Evolutionary conservation across 1,140 invertebrate genomes (phyloP), one percentile per base, ranked within the genome.

Genomic region (Physella acuta): DNA sequence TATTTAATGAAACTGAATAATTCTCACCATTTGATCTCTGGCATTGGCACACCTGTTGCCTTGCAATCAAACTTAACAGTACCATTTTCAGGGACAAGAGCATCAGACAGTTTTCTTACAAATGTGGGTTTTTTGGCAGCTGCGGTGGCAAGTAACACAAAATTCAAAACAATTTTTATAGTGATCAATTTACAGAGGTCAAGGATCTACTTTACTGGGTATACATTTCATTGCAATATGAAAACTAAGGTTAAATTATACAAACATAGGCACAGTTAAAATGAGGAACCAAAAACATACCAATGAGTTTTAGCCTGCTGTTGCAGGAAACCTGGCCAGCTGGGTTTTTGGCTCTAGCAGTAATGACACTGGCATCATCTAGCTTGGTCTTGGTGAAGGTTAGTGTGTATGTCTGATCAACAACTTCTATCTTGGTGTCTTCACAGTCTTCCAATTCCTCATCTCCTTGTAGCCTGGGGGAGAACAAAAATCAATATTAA

Each of bases 331-430:
- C 64, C 55, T 80, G 78, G 24, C 97, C 97, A 55, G 92, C 94
- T 72, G 95, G 92, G 81, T 99, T 99, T 79, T 91, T 94, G 0
- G 96, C 97, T 5, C 90, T 92, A 0, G 97, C 92, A 30, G 90
- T 90, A 80, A 98, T 98, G 11, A 90, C 90, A 44, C 94, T 95
- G 65, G 90, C 90, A 84, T 98, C 95, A 39, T 88, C 83, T 53
- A 94, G 88, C 71, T 91, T 90, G 28, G 92, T 88, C 85, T 94
- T 94, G 71, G 90, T 89, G 11, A 98, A 84, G 36, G 90, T 89
- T 80, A 99, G 94, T 16, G 91, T 91, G 0, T 97, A 97, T 76
- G 96, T 94, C 79, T 98, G 95, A 70, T 97, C 94, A 80, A 95
- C 94, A 81, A 92, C 93, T 74, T 93, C 91, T 74, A 97, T 93